Base-by-base conservation (phyloP, 2,888 invertebrate genomes). In the Lycia hirtaria region DNA sequence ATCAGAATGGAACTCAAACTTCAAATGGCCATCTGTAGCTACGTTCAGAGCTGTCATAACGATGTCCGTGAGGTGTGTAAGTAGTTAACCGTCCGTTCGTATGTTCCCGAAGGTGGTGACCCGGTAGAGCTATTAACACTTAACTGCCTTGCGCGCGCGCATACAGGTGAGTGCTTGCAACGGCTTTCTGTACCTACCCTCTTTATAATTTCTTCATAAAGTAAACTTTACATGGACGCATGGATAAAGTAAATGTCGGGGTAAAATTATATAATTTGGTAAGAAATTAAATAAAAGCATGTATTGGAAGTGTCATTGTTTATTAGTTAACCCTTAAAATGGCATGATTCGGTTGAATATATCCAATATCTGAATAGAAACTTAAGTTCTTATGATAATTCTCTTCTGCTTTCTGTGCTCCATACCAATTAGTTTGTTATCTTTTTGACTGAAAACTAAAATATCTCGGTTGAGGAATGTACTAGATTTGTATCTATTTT, bases 71-170 rank as follows among this genome's bases (percentile, higher is more conserved):
- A 17, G 22, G 10, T 26, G 15, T 43, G 43, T 43, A 50, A 28
- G 28, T 60, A 53, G 57, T 56, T 75, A 68, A 71, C 60, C 57
- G 59, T 67, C 24, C 64, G 65, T 65, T 80, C 68, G 71, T 82
- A 71, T 87, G 81, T 87, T 78, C 78, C 77, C 75, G 55, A 88
- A 91, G 91, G 90, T 91, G 91, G 91, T 91, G 91, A 90, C 71
- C 76, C 71, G 72, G 85, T 87, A 85, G 80, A 72, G 83, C 87
- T 85, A 84, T 77, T 88, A 88, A 88, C 82, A 76, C 73, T 75
- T 87, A 88, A 85, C 81, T 57, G 70, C 76, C 77, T 84, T 77
- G 71, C 76, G 76, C 71, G 70, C 68, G 73, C 68, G 69, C 65
- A 66, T 60, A 57, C 67, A 85, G 91, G 91, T 91, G 85, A 90